Evolutionary conservation across 64 coral and sea anemone species (phyloP).

Genomic region (Pachyseris speciosa): DNA sequence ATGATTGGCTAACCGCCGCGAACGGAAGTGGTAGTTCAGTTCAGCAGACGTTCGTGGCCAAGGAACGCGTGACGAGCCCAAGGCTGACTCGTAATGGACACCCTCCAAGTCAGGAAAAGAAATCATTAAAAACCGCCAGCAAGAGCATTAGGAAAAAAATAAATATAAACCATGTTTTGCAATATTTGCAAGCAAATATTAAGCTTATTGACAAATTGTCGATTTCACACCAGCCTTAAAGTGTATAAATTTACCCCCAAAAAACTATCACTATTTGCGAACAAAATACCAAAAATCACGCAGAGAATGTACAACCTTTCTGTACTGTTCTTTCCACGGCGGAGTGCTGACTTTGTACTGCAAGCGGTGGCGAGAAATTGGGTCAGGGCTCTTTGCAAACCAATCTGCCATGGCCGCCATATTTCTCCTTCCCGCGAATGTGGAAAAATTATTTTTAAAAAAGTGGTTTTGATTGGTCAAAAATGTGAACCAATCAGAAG

Average conservation of each 20-base stretch:
- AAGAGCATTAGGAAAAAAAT: no score
- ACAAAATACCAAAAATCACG: not conserved
- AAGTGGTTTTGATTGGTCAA: conserved; percentile 37
- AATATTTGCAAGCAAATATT: no score
- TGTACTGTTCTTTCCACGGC: conserved; percentile 98
- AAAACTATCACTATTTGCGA: not conserved
- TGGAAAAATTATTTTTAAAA: not conserved
- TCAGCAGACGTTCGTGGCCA: no score
- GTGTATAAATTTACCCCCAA: no score
- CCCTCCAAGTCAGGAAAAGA: no score
- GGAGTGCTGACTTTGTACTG: conserved; percentile 95
- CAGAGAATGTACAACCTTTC: conserved; percentile 69
- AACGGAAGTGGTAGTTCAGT: no score
- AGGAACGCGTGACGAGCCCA: no score
- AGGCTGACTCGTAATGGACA: no score
- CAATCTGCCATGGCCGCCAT: conserved; percentile 59
- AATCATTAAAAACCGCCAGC: no score
- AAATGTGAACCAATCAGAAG: conserved; percentile 37
- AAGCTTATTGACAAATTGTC: not conserved
- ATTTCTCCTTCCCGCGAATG: conserved; percentile 86
- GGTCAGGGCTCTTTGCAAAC: conserved; percentile 74
- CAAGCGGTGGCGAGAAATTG: conserved; percentile 65
- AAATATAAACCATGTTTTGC: no score
- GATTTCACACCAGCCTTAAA: no score
- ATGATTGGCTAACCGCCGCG: no score